Percentiles rank a stretch among this genome's conserved stretches.
phyloP scores from a whole-genome alignment of 1,140 invertebrate genomes.

The Diorhabda elongata region DNA sequence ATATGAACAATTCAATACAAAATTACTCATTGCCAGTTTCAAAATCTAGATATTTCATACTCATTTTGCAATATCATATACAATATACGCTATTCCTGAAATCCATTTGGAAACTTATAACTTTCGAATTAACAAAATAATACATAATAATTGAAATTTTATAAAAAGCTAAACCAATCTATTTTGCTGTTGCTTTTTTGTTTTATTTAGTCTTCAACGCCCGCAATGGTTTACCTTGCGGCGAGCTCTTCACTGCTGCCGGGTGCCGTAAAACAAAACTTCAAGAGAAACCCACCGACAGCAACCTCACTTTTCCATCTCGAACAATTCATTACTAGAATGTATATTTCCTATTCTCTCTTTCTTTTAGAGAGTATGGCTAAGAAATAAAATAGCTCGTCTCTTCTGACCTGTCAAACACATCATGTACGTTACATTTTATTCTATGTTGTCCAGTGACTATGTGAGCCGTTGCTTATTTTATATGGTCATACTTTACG shows the following conservation, averaged over 20 bases:
- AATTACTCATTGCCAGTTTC: no score
- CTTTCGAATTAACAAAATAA: no score
- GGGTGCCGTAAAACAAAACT: constrained; percentile 26
- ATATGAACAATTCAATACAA: no score
- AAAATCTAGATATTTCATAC: no score
- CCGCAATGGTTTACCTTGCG: constrained; percentile 2
- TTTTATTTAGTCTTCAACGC: not conserved
- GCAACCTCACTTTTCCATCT: not conserved
- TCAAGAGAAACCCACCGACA: not conserved
- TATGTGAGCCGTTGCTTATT: constrained; percentile 12
- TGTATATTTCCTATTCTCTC: not conserved
- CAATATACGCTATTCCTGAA: no score
- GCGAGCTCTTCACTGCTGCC: constrained; percentile 14
- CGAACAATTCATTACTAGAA: constrained; percentile 6
- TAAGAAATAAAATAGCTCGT: constrained; percentile 25
- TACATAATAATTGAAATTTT: no score
- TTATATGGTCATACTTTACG: constrained; percentile 6
- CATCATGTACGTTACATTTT: constrained; percentile 30
- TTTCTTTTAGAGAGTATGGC: constrained; percentile 4
- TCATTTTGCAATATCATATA: no score
- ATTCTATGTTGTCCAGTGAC: constrained; percentile 27
- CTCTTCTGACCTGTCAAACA: constrained; percentile 31
- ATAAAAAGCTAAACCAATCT: no score
- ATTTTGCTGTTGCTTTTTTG: no score
- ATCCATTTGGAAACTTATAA: no score